Conservation (phyloP, 1,140 invertebrate species). For the Nephotettix cincticeps region DNA sequence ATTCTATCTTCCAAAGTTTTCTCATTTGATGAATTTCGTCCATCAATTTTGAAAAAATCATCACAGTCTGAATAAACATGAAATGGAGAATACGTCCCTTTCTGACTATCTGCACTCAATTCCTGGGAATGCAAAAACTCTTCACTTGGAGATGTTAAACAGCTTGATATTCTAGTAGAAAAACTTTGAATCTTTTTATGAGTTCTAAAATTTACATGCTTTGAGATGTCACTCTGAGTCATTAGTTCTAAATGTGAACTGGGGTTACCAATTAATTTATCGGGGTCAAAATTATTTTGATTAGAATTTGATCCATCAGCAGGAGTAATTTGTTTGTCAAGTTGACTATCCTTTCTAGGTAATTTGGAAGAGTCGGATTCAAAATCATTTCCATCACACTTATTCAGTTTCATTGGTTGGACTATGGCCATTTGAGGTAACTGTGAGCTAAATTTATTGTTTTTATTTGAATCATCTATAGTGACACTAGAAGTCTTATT, state of each 20-base stretch:
- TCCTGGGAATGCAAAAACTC: neutral
- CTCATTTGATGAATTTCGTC: neutral
- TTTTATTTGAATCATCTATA: neutral
- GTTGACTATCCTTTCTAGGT: neutral
- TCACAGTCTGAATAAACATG: constrained; percentile 22
- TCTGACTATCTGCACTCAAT: neutral
- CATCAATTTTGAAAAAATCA: constrained; percentile 8
- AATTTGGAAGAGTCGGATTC: neutral
- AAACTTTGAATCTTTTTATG: constrained; percentile 19
- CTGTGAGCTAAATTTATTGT: neutral
- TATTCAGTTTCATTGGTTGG: constrained; percentile 10
- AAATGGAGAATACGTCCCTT: constrained; percentile 11
- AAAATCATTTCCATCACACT: neutral
- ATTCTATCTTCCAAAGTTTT: neutral
- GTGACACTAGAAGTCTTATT: neutral
- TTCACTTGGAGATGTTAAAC: neutral
- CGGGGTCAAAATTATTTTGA: neutral
- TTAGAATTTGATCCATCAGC: neutral
- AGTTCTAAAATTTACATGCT: constrained; percentile 17
- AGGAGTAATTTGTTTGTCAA: neutral
- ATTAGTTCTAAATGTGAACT: neutral
- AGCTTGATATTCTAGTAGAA: neutral
- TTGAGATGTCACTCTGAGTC: neutral
- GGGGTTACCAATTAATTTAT: neutral
- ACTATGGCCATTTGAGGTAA: constrained; percentile 15